Percentiles rank a stretch among this genome's conserved stretches.
Evolutionary conservation across 2,797 vertebrate species (phyloP).

Genomic region (Amniataba percoides): DNA sequence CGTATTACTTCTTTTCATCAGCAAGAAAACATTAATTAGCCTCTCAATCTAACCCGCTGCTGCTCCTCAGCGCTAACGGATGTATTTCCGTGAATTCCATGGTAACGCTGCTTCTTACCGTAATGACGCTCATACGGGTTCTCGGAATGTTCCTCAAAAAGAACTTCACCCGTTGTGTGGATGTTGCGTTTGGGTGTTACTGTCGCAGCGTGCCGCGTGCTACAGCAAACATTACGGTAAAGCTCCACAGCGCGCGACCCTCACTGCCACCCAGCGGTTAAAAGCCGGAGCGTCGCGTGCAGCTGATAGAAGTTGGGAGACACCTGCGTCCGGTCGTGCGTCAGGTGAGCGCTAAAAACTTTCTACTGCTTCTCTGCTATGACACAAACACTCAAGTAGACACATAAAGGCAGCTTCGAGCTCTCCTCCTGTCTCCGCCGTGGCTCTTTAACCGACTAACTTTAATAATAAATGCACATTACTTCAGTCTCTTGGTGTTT

Average conservation of each 20-base stretch:
- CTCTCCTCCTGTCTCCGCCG: background rate
- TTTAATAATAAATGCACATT: constrained; percentile 35
- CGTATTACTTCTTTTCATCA: background rate
- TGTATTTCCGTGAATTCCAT: constrained; percentile 81
- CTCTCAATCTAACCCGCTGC: background rate
- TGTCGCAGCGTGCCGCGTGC: background rate
- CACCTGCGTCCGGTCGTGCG: constrained; percentile 38
- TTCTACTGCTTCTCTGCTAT: constrained; percentile 11
- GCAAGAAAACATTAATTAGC: constrained; percentile 8
- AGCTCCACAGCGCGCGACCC: fast-evolving
- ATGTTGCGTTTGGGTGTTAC: too few species aligned
- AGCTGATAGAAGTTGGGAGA: constrained; percentile 47
- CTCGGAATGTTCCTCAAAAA: background rate
- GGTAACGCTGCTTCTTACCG: constrained; percentile 72
- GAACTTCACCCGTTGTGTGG: too few species aligned
- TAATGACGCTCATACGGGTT: constrained; percentile 13
- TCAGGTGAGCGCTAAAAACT: constrained; percentile 51
- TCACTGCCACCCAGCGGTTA: constrained; percentile 54
- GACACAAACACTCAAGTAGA: background rate
- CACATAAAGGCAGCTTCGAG: background rate
- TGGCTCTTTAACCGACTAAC: background rate
- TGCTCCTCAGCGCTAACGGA: constrained; percentile 37
- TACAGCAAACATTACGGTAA: constrained; percentile 67
- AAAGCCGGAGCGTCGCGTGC: too few species aligned
- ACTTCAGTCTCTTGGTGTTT: constrained; percentile 3